Evolutionary conservation across 2,113 vertebrate species (phyloP), one percentile per base, ranked within the genome.

Genomic region (Clarias batrachus): DNA sequence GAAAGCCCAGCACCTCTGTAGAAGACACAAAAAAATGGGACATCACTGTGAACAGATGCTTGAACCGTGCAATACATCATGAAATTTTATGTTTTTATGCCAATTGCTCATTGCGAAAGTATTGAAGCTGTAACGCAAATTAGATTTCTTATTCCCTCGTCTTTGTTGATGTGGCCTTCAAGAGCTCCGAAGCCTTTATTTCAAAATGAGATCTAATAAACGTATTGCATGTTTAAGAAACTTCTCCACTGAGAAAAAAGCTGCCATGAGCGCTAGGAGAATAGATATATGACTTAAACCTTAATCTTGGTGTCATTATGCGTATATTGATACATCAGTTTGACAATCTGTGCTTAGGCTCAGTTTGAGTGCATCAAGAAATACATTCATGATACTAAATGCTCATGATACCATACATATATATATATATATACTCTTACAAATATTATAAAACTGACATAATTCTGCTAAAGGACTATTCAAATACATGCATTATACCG

Each of bases 1-100:
- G 80, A 33, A 41, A 88, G 92, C 83, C 91, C 93, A 7, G 92
- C 94, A 8, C 93, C 94, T 16, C 92, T 95, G 73, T 95, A 90
- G 91, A 23, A 48, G 25, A 63, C 21, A 76, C 25, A 17, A 73
- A 63, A 88, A n/a, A 62, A 62, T 3, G 11, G 30, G 78, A 25
- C 30, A 10, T 30, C 54, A 81, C 76, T 74, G 52, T 59, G 68
- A 62, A 73, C 17, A 78, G 19, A 87, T 63, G 77, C 48, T 41
- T 77, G 59, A 41, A 41, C 83, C 79, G 37, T 63, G 60, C 86
- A 84, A 79, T 81, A 76, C 17, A 57, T 80, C 25, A 60, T 65
- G 27, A 80, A 70, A 57, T 82, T 85, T 56, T 23, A 74, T 82
- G 88, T 73, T 80, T 62, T 37, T 62, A 37, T 81, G 54, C 57